A percentile compares a stretch with the other conserved stretches of the same genome.
Conservation (phyloP, 2,797 vertebrate genomes). For the Xenentodon cancila region DNA sequence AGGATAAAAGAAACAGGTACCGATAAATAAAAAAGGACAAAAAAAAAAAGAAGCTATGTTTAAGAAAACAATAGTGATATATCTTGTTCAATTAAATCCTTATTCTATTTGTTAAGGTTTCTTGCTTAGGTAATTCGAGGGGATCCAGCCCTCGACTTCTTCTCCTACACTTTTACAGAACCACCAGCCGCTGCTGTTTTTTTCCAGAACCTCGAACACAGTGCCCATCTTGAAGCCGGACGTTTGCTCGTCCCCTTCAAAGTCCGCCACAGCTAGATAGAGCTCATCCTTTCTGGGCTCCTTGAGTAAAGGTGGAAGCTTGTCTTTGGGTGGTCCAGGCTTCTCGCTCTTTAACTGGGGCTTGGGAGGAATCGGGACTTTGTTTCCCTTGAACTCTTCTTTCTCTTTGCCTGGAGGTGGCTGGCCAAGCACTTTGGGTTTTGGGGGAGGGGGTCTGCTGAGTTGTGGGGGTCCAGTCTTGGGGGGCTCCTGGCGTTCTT, state of each 20-base stretch:
- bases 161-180: constrained; percentile 93
- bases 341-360: constrained; percentile 85
- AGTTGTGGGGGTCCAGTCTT: constrained; percentile 67
- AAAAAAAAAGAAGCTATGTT: constrained; percentile 58
- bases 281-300: constrained; percentile 85
- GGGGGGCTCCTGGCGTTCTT: constrained; percentile 78
- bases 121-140: constrained; percentile 97
- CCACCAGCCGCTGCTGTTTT: constrained; percentile 96
- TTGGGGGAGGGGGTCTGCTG: constrained; percentile 85
- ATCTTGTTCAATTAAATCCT: constrained; percentile 41
- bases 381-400: constrained; percentile 85
- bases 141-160: constrained; percentile 97
- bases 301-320: constrained; percentile 83
- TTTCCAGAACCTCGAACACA: constrained; percentile 94
- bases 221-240: constrained; percentile 94
- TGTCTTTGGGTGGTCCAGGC: constrained; percentile 83
- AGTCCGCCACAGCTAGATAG: constrained; percentile 94
- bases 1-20: constrained; percentile 65
- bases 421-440: constrained; percentile 84
- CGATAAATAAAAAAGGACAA: constrained; percentile 86
- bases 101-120: constrained; percentile 84
- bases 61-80: constrained; percentile 27
- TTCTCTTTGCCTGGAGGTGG: constrained; percentile 76
- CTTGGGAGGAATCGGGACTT: constrained; percentile 82
- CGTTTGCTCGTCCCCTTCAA: constrained; percentile 94